Conservation (phyloP, 1,140 invertebrate genomes). For the Pachypsylla venusta region DNA sequence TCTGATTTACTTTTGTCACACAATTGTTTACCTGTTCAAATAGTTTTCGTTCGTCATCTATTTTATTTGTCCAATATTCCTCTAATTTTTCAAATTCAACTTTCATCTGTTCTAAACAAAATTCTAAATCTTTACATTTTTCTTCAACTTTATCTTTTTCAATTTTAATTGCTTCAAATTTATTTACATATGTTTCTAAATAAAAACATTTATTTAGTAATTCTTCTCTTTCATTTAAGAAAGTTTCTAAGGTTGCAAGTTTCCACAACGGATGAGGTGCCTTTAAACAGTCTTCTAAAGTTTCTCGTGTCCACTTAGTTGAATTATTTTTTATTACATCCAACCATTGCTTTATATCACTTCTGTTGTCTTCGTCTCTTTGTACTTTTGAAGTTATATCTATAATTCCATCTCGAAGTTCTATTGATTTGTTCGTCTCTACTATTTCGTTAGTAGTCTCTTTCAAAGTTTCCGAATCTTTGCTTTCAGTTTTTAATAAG, state of each 20-base stretch:
- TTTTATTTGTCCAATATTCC: slow-evolving; percentile 64
- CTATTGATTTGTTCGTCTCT: too few species aligned
- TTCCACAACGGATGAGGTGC: slow-evolving; percentile 6
- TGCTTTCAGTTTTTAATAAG: too few species aligned
- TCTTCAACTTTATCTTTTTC: slow-evolving; percentile 34
- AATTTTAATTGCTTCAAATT: slow-evolving; percentile 21
- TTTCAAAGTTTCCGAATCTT: too few species aligned
- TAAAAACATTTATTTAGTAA: slow-evolving; percentile 9
- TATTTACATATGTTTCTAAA: slow-evolving; percentile 9
- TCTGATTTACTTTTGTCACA: too few species aligned
- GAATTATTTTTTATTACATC: neutral
- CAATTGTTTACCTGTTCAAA: slow-evolving; percentile 39
- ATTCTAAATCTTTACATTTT: slow-evolving; percentile 48
- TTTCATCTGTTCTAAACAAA: slow-evolving; percentile 51
- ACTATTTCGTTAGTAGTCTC: too few species aligned
- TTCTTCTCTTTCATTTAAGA: slow-evolving; percentile 4
- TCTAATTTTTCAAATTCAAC: slow-evolving; percentile 67
- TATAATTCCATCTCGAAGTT: slow-evolving; percentile 3
- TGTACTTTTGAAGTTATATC: neutral
- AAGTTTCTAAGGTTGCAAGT: slow-evolving; percentile 7
- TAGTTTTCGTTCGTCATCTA: slow-evolving; percentile 57
- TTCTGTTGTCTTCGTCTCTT: neutral
- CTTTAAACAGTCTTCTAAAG: slow-evolving; percentile 5
- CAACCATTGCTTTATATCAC: neutral
- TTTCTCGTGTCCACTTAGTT: slow-evolving; percentile 1